Evolutionary conservation across 2,797 vertebrate genomes (phyloP).

Genomic region (Ctenopoma kingsleyae): DNA sequence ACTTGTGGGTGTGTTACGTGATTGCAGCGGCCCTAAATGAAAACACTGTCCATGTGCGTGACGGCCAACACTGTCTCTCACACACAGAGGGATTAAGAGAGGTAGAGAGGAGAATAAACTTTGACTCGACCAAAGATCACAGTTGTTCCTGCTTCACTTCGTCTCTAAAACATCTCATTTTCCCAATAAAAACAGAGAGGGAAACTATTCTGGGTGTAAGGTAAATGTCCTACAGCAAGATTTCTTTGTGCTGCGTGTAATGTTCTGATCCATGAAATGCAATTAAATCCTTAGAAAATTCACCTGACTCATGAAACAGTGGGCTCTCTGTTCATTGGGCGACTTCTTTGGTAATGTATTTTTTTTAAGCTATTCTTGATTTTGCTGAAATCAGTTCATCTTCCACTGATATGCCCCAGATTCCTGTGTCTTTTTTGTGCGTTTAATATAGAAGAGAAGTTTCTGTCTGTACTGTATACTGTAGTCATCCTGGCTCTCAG

Average conservation of each 20-base stretch:
- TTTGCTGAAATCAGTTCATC: not conserved
- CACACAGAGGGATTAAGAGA: constrained; percentile 65
- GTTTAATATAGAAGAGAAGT: not conserved
- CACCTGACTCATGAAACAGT: constrained; percentile 29
- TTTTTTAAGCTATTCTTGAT: not conserved
- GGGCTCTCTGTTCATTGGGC: constrained; percentile 2
- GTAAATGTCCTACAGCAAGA: constrained; percentile 41
- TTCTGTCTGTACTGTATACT: not conserved
- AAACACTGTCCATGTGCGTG: constrained; percentile 70
- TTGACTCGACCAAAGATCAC: constrained; percentile 66
- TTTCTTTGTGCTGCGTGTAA: constrained; percentile 18
- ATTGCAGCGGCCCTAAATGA: constrained; percentile 61
- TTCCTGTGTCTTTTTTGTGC: not conserved
- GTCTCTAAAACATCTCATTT: constrained; percentile 35
- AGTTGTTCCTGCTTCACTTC: constrained; percentile 33
- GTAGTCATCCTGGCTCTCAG: constrained; percentile 22
- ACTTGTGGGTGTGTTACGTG: constrained; percentile 60
- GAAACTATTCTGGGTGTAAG: constrained; percentile 11
- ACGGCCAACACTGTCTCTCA: constrained; percentile 45
- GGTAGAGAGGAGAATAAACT: constrained; percentile 52
- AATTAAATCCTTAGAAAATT: constrained; percentile 32
- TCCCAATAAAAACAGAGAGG: constrained; percentile 12
- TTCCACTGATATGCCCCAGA: not conserved
- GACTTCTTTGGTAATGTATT: not conserved
- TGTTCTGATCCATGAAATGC: constrained; percentile 40